Base-by-base conservation (phyloP, 2,113 vertebrate species). In the Channa argus region DNA sequence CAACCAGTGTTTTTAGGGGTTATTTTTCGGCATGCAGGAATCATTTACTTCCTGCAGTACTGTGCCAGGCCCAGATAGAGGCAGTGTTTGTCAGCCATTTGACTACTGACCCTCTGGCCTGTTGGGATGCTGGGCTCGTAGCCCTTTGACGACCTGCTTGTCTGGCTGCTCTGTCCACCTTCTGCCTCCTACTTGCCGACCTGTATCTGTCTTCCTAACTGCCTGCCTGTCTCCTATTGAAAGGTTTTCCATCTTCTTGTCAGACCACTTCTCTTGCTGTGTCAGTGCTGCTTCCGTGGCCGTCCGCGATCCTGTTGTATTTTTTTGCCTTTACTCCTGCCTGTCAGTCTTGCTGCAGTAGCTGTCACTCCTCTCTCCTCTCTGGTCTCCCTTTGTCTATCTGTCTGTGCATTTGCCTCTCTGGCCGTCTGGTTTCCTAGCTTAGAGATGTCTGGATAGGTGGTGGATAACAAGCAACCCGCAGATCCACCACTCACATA, bases 41-140 rank as follows among this genome's bases (percentile, higher is more conserved):
- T 63, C 58, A 50, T 13, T 71, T 63, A 44, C n/a, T 49, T 54
- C 50, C 69, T 85, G 89, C 79, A 91, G 80, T 93, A 74, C 63
- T 24, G 0, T n/a, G 39, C 60, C 87, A 86, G 80, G 87, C 88
- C 92, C 93, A 89, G 86, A 73, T 77, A 85, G 90, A 71, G 92
- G 92, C 90, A 79, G 80, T 88, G 87, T 89, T 86, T 58, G 39
- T 83, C 82, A 87, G 82, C 56, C n/a, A 4, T 84, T 75, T 64
- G 33, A 49, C 52, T 14, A 4, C 62, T 85, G 80, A 84, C 82
- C 86, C 79, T 74, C 68, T 78, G 69, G 76, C 82, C 85, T 83
- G 92, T 93, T 93, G 80, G 80, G 89, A 93, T 92, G 89, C 91
- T 83, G 87, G 80, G 77, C 88, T 92, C 71, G 86, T 92, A 88